Base-by-base conservation (phyloP, 2,113 vertebrate genomes). In the Calonectris borealis region DNA sequence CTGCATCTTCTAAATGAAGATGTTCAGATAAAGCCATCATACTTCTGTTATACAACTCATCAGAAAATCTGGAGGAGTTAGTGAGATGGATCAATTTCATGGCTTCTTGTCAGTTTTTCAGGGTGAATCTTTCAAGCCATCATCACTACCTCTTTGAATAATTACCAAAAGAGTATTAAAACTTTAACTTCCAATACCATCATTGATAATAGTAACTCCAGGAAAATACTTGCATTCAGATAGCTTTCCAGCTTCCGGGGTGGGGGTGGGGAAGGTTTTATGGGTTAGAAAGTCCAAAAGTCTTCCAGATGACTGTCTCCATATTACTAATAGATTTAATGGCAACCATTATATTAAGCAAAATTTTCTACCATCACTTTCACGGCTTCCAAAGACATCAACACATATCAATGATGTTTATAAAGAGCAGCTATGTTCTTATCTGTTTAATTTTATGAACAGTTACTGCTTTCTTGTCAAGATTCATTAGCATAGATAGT, bases 331-430 rank as follows among this genome's bases (percentile, higher is more conserved):
- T 1, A 75, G 31, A 83, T 22, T 44, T 24, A 62, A 29, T 14
- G 21, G 14, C 25, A 90, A 75, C 11, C 26, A 61, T 7, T 19
- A 19, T 1, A 64, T 15, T 29, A 72, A 73, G 22, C 22, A 87
- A 81, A 58, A 16, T 57, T 44, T 95, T 76, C 34, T n/a, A 81
- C 15, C 11, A 22, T 46, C 36, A 64, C n/a, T 83, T 94, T 73
- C 29, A 62, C 22, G 8, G 55, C 38, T 87, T 85, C 83, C 51
- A 93, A 79, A 96, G 77, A 29, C 61, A 92, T n/a, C 65, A 95
- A 34, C 24, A 51, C 16, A 6, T 17, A 62, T 13, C 57, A 80
- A 9, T 12, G 32, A 27, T 0, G 0, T 51, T 68, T 40, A 25
- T 2, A 54, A 88, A 68, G 26, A 69, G 34, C 44, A 87, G 32